Evolutionary conservation across 2,888 invertebrate species (phyloP).

Genomic region (Drosophila subquinaria): DNA sequence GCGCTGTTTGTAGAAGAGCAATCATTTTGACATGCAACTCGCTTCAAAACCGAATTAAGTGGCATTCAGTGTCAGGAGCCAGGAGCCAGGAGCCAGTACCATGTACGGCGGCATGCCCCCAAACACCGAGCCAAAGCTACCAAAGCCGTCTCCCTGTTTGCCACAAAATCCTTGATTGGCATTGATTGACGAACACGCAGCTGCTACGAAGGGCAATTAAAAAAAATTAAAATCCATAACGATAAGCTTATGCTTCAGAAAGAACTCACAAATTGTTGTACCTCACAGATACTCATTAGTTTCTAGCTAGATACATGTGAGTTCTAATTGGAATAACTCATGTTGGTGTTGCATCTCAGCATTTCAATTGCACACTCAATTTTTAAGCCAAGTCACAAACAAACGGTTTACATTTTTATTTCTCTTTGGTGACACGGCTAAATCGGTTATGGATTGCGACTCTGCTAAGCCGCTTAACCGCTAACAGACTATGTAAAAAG

Average conservation of each 20-base stretch:
- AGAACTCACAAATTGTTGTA: background rate
- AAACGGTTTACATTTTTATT: background rate
- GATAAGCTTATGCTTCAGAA: background rate
- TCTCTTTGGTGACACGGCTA: background rate
- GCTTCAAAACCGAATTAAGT: conserved; percentile 84
- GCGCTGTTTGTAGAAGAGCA: conserved; percentile 85
- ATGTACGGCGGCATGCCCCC: conserved; percentile 7
- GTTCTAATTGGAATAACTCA: no score
- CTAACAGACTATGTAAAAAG: background rate
- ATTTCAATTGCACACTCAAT: no score
- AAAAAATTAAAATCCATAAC: conserved; percentile 5
- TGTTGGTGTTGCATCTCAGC: no score
- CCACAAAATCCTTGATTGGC: conserved; percentile 40
- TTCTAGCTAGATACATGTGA: background rate
- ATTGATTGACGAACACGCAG: conserved; percentile 75
- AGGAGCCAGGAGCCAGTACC: conserved; percentile 37
- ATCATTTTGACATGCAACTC: conserved; percentile 85
- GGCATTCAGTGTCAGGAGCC: conserved; percentile 76
- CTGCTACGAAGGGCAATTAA: conserved; percentile 29
- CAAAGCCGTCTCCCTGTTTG: background rate
- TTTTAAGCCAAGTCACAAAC: background rate
- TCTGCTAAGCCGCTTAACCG: conserved; percentile 4
- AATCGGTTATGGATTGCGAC: background rate
- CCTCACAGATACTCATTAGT: no score
- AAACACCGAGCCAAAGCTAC: conserved; percentile 1